Evolutionary conservation across 2,888 invertebrate species (phyloP).

Genomic region (Lasioglossum vierecki): DNA sequence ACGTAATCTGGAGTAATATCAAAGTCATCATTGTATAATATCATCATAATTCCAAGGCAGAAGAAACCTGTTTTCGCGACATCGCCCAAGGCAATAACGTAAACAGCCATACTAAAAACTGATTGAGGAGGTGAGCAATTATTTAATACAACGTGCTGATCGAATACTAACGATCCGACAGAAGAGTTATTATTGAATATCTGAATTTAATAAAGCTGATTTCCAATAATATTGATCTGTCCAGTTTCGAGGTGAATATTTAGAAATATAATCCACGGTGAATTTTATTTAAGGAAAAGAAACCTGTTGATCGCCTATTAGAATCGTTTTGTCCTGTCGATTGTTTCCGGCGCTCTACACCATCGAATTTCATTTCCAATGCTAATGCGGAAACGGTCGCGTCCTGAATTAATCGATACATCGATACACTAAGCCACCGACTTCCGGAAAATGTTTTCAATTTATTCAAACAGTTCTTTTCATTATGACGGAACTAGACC

Average conservation of each 20-base stretch:
- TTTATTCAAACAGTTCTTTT: conserved; percentile 21
- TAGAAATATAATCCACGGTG: not conserved
- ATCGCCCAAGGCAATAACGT: not conserved
- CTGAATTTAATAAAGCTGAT: too few species aligned
- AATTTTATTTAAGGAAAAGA: conserved; percentile 29
- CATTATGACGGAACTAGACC: not conserved
- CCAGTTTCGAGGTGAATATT: too few species aligned
- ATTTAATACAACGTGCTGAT: not conserved
- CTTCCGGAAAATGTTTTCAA: conserved; percentile 45
- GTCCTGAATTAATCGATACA: conserved; percentile 2
- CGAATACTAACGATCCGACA: not conserved
- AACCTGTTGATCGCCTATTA: conserved; percentile 53
- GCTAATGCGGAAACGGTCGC: conserved; percentile 23
- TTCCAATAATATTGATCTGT: too few species aligned
- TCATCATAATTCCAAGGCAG: not conserved
- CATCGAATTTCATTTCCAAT: conserved; percentile 47
- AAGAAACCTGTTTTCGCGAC: not conserved
- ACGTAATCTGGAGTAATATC: not conserved
- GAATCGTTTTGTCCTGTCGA: conserved; percentile 8
- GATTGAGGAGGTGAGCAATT: not conserved
- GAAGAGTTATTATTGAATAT: not conserved
- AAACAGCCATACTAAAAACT: not conserved
- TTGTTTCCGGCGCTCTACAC: not conserved
- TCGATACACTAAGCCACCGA: conserved; percentile 5
- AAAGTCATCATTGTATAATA: not conserved